phyloP scores from a whole-genome alignment of 2,888 invertebrate species.

The Melitaea athalia region DNA sequence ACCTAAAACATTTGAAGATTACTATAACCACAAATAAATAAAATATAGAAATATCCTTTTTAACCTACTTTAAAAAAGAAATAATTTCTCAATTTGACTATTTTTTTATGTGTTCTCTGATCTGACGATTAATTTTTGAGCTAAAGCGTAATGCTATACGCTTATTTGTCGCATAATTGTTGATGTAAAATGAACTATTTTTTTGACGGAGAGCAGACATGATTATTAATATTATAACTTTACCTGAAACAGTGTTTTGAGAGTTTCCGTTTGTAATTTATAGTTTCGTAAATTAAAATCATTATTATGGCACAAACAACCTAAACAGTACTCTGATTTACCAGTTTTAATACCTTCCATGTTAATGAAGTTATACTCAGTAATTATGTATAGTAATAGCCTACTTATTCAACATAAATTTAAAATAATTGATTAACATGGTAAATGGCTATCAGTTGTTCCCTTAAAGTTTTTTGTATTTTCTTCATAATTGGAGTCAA shows the following conservation, averaged over 20 bases:
- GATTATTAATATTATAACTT: conserved; percentile 1
- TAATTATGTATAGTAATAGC: background rate
- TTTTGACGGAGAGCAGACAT: too few relatives aligned
- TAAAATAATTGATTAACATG: too few relatives aligned
- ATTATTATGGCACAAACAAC: conserved; percentile 53
- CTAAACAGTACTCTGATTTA: conserved; percentile 47
- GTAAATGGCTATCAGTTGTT: too few relatives aligned
- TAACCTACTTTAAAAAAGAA: too few relatives aligned
- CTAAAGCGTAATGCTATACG: background rate
- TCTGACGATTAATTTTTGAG: too few relatives aligned
- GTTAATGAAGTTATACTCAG: background rate
- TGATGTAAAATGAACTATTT: background rate
- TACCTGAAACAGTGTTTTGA: conserved; percentile 64
- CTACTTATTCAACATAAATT: background rate
- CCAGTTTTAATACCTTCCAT: conserved; percentile 6
- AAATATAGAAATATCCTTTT: too few relatives aligned
- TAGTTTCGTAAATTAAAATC: conserved; percentile 48
- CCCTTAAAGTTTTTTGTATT: too few relatives aligned
- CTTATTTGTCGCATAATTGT: background rate
- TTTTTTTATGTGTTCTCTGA: too few relatives aligned
- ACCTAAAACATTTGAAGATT: conserved; percentile 49
- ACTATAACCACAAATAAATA: too few relatives aligned
- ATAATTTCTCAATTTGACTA: too few relatives aligned
- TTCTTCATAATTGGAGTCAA: too few relatives aligned
- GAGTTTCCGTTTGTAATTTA: conserved; percentile 49